Base-by-base conservation (phyloP, 2,797 vertebrate genomes). In the Salmo trutta region DNA sequence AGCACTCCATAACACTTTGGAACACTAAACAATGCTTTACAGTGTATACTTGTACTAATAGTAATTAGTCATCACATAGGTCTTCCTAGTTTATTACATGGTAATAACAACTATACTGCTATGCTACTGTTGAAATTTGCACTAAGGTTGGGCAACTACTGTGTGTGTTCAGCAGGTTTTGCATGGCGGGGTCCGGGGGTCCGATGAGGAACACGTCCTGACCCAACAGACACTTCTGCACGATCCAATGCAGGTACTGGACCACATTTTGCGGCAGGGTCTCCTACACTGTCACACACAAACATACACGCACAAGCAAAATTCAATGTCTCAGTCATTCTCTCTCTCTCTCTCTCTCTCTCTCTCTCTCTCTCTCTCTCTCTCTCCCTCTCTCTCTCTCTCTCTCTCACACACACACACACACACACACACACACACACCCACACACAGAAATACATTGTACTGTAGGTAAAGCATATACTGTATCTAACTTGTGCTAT, bases 141-240 rank as follows among this genome's bases (percentile, higher is more conserved):
- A n/a, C 19, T 7, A 7, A 1, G n/a, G n/a, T 21, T 21, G 2
- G 4, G 8, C 7, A 21, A n/a, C 56, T 4, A 14, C 65, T 31
- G n/a, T 73, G 52, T 36, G 19, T 2, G 17, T 59, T 95, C 90
- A 99, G 97, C 88, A 99, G 93, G 87, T 99, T 99, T 70, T 98
- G 97, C 98, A 99, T 99, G 21, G 97, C 97, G 87, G 16, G 97
- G 97, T 76, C 98, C 98, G 98, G 97, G 31, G 98, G 97, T 24
- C 98, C 97, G 14, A 99, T 99, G 21, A 99, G 96, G 85, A 99
- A 99, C 59, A 99, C 89, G 76, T 99, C 98, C 92, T 99, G 98
- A 5, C 97, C 98, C 81, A 99, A 84, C 79, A 99, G 93, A 79
- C 99, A 98, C 87, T 99, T 99, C 87, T 99, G 98, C 97, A 99